Evolutionary conservation across 35 echinoderm and acorn worm species (phyloP), one percentile per base, ranked within the genome.

Genomic region (Heliocidaris tuberculata): DNA sequence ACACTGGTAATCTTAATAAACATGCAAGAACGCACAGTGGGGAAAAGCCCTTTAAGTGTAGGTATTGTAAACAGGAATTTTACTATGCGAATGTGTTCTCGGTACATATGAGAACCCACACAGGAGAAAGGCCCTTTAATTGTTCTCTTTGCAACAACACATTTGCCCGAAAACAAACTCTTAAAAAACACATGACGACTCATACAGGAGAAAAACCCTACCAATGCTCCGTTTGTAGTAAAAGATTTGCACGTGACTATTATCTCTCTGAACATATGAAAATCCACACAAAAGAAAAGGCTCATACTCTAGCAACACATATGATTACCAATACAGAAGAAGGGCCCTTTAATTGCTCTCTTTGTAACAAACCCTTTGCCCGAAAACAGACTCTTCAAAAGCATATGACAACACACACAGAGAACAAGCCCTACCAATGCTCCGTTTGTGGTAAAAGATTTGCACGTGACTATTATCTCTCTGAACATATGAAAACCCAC

Each of bases 381-480:
- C 59, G 59, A 60, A 60, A 19, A 10, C 12, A 94, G n/a, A 92
- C 78, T 9, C 87, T 96, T 24, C 61, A 88, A 15, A 90, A 65
- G 11, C 97, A 98, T 91, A 91, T 94, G 19, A 94, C 95, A 50
- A 96, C 92, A 6, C 87, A 89, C 87, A 89, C 86, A 88, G 30
- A 30, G 5, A 30, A 88, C 3, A 42, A 42, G 35, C 35, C 35
- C 35, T 42, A 42, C 35, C 35, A 42, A 3, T 42, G 35, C 35
- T 42, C 0, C 35, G 35, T 42, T 42, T 42, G 35, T 42, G 35
- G 35, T 42, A 42, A 42, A 42, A 42, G 35, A 1, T 42, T 42
- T 42, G 35, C 35, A 42, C 35, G 35, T 42, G 35, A 42, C 3
- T 42, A 42, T 42, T 42, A 42, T 42, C 35, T 42, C 35, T 42